phyloP scores from a whole-genome alignment of 2,888 invertebrate species.

The Tricholauxania praeusta region DNA sequence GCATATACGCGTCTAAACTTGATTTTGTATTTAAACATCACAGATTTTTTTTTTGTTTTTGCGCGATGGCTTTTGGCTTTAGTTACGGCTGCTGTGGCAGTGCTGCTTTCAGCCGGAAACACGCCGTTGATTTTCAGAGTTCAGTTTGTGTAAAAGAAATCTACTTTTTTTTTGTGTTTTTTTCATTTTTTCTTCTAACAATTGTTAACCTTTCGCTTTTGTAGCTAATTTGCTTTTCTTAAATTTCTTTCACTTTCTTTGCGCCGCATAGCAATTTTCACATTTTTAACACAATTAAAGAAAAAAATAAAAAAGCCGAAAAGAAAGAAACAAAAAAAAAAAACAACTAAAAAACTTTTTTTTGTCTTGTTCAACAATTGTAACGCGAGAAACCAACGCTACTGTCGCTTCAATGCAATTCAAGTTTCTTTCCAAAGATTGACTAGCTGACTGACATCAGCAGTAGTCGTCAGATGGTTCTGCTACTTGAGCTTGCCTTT shows the following conservation, averaged over 20 bases:
- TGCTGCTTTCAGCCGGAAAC: conserved; percentile 20
- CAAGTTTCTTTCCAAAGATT: no score
- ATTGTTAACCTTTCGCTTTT: conserved; percentile 10
- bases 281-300: no score
- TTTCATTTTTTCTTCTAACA: conserved; percentile 21
- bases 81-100: neutral
- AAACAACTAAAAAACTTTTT: neutral
- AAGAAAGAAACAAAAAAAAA: no score
- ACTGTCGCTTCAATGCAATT: neutral
- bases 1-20: conserved; percentile 19
- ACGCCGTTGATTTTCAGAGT: conserved; percentile 12
- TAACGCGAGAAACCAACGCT: neutral
- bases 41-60: neutral
- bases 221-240: neutral
- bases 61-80: neutral
- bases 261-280: conserved; percentile 32
- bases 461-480: neutral
- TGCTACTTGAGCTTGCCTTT: neutral
- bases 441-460: conserved; percentile 11
- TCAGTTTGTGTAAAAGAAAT: neutral
- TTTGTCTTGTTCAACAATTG: neutral
- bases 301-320: no score
- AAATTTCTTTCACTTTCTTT: conserved; percentile 57
- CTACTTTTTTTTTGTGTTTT: conserved; percentile 1
- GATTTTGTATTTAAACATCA: conserved; percentile 20